Evolutionary conservation across 2,888 invertebrate genomes (phyloP), one percentile per base, ranked within the genome.

Genomic region (Drosophila tripunctata): DNA sequence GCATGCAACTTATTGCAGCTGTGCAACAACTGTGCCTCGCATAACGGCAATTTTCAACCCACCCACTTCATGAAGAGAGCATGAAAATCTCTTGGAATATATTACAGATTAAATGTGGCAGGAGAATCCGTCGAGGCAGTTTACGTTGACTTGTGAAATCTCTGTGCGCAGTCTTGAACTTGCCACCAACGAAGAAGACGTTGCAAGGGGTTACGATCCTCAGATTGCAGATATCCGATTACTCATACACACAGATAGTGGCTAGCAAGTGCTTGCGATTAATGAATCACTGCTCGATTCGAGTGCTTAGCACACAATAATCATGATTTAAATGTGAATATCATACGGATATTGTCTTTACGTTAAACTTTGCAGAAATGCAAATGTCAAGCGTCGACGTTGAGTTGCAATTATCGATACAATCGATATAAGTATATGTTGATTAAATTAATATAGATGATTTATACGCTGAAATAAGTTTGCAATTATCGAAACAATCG

Each of bases 161-260:
- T 41, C n/a, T 30, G n/a, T n/a, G n/a, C 24, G 44, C 62, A 67
- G 50, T 10, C 56, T 61, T 80, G 82, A 85, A 71, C 79, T 82
- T 85, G 78, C 75, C 75, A 62, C 75, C 58, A 64, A 61, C 33
- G 40, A 21, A n/a, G n/a, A n/a, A n/a, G n/a, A n/a, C n/a, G n/a
- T n/a, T 27, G 27, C 27, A n/a, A n/a, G 71, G 63, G 48, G 38
- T 36, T 56, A 27, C 6, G 48, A 52, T 35, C 55, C 15, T 12
- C 36, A 35, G 27, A 31, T 33, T 15, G 17, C 7, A 50, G 17
- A 47, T 58, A 67, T 67, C 60, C 60, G 60, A 48, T 71, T 45
- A 36, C 68, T n/a, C n/a, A n/a, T n/a, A 27, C 10, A 21, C 4
- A 36, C 1, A 19, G 35, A 22, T 48, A 38, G n/a, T n/a, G n/a